A percentile compares a stretch with the other conserved stretches of the same genome.
Evolutionary conservation across 2,797 vertebrate genomes (phyloP).

Genomic region (Octomys mimax): DNA sequence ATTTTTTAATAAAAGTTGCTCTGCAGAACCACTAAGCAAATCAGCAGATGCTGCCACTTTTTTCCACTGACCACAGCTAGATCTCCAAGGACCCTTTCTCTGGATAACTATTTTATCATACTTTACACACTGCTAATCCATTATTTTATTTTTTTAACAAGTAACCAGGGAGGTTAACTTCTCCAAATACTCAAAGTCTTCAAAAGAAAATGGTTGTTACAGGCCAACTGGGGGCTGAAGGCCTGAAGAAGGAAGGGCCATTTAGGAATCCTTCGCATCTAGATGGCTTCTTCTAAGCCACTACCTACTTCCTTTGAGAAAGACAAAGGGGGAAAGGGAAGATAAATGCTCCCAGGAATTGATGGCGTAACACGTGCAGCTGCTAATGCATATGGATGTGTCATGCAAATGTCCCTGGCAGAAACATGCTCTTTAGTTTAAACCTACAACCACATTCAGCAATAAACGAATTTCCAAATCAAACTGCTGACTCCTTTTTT

Average conservation of each 20-base stretch:
- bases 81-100: neutral
- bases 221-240: neutral
- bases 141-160: constrained; percentile 37
- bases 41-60: neutral
- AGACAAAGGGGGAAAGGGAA: constrained; percentile 43
- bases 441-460: constrained; percentile 82
- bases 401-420: constrained; percentile 81
- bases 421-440: constrained; percentile 84
- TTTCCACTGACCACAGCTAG: neutral
- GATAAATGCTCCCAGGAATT: constrained; percentile 81
- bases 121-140: neutral
- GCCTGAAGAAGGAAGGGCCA: constrained; percentile 50
- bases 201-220: constrained; percentile 15
- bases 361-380: constrained; percentile 80
- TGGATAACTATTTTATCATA: neutral
- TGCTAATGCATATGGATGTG: constrained; percentile 83
- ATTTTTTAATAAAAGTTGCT: neutral
- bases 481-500: constrained; percentile 90
- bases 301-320: constrained; percentile 74
- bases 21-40: neutral
- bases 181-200: constrained; percentile 42
- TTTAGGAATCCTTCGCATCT: constrained; percentile 41
- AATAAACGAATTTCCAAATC: constrained; percentile 84
- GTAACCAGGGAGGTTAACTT: neutral
- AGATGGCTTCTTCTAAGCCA: constrained; percentile 37